Conservation (phyloP, 1,140 invertebrate species). For the Muscidifurax raptorellus region DNA sequence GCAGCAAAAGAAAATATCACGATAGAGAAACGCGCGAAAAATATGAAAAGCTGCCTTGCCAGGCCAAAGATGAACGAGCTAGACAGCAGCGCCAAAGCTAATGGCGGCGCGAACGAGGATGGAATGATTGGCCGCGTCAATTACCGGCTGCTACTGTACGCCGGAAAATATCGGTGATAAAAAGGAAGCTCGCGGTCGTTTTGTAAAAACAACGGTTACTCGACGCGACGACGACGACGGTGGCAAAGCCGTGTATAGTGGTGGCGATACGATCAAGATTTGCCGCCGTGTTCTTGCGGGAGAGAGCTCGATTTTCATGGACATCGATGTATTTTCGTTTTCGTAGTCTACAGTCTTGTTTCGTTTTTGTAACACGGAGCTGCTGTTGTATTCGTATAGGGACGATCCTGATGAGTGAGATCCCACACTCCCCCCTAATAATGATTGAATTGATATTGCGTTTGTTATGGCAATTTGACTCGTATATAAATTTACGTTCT, state of each 20-base stretch:
- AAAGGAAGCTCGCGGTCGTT: neutral
- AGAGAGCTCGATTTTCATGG: neutral
- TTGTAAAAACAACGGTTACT: constrained; percentile 25
- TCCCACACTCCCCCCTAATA: too few species aligned
- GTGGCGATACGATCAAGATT: constrained; percentile 3
- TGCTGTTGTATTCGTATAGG: too few species aligned
- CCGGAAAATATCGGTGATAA: constrained; percentile 31
- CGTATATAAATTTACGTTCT: too few species aligned
- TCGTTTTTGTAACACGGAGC: neutral
- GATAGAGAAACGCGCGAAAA: neutral
- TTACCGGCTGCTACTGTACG: constrained; percentile 1
- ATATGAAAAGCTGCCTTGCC: neutral
- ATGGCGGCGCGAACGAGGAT: neutral
- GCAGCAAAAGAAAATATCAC: neutral
- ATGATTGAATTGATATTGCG: too few species aligned
- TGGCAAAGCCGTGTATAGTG: neutral
- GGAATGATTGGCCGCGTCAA: constrained; percentile 41
- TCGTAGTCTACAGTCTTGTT: neutral
- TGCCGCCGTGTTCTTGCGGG: neutral
- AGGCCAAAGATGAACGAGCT: neutral
- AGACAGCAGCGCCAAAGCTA: neutral
- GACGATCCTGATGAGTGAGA: too few species aligned
- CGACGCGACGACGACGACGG: neutral
- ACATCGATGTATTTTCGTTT: neutral
- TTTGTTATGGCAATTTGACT: too few species aligned